A percentile compares a stretch with the other conserved stretches of the same genome.
phyloP scores from a whole-genome alignment of 2,888 invertebrate genomes.

The Actias luna region DNA sequence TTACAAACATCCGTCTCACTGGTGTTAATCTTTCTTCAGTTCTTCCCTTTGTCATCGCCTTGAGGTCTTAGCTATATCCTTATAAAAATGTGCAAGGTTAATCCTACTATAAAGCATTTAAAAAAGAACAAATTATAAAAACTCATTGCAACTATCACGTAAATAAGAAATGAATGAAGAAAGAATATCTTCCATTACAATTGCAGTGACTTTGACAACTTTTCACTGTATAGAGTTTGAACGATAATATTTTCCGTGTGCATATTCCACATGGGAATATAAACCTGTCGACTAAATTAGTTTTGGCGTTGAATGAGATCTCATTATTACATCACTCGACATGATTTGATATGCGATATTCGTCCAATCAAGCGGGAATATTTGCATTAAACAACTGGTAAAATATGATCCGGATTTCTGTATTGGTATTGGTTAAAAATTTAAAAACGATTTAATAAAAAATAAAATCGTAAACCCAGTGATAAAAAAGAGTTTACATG shows the following conservation, averaged over 20 bases:
- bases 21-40: too few species aligned
- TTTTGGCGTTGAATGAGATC: constrained; percentile 6
- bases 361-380: constrained; percentile 2
- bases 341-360: constrained; percentile 11
- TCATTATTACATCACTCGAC: constrained; percentile 9
- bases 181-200: neutral
- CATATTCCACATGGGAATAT: constrained; percentile 12
- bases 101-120: too few species aligned
- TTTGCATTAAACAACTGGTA: constrained; percentile 2
- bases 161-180: neutral
- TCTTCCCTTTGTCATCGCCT: too few species aligned
- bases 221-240: neutral
- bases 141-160: too few species aligned
- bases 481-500: too few species aligned
- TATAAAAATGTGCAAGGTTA: too few species aligned
- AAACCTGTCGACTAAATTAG: constrained; percentile 13
- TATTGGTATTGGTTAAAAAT: neutral
- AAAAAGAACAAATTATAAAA: too few species aligned
- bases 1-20: too few species aligned
- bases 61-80: too few species aligned
- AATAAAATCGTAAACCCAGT: neutral
- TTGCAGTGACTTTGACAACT: constrained; percentile 8
- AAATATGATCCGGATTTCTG: neutral
- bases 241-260: neutral
- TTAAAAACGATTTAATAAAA: neutral